Evolutionary conservation across 30 jellyfish, hydroid and myxozoan genomes (phyloP), one percentile per base, ranked within the genome.

Genomic region (Chironex yamaguchii): DNA sequence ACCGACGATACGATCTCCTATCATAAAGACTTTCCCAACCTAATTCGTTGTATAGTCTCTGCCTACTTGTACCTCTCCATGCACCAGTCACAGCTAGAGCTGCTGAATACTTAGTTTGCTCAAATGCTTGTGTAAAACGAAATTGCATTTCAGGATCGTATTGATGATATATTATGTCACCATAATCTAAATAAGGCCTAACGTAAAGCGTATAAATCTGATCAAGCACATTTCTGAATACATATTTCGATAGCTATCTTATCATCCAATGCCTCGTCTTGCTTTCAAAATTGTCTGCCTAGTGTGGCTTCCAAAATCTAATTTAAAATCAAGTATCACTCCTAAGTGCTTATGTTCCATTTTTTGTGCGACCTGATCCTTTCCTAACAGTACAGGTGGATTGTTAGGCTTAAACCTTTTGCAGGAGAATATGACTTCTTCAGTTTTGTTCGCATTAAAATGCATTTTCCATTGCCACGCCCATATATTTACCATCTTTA

Each of bases 401-500:
- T 54, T 27, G 31, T 54, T 32, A 6, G 71, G 42, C 51, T 35
- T 73, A 17, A 52, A 73, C 48, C 78, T 42, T 42, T 73, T 73
- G 42, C 27, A 42, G 17, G 79, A 73, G 48, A 73, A 73, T 20
- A 73, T 73, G 76, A 49, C 80, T 62, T 49, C 88, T 32, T 54
- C 71, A 48, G 49, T 75, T 75, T 50, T 48, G 53, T 75, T 63
- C 51, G 62, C 51, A 17, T 49, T 0, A 49, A 75, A 49, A 58
- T 30, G 88, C 77, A 75, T 75, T 62, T 51, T 75, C 88, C 88
- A 75, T 49, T 75, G 80, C 88, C 88, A 75, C 22, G 88, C 88
- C 88, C 58, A 75, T n/a, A 75, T 24, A 29, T 76, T 54, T 63
- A 75, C 88, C 17, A 58, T 75, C 23, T 75, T 76, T 76, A 48